A percentile compares a stretch with the other conserved stretches of the same genome.
Conservation (phyloP, 2,888 invertebrate genomes). For the Sesamia inferens region DNA sequence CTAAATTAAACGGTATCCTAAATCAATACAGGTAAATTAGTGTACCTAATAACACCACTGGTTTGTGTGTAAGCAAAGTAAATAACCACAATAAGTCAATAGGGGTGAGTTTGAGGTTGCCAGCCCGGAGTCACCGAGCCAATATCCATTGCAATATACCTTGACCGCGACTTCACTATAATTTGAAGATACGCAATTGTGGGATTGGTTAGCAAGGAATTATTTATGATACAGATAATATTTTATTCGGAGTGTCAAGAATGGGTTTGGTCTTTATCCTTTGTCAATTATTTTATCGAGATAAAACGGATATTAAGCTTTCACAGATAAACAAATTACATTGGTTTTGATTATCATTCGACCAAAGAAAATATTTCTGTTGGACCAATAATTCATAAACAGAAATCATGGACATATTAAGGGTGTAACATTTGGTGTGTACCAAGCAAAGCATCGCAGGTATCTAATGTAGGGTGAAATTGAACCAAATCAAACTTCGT, state of each 20-base stretch:
- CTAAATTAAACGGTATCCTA: constrained; percentile 30
- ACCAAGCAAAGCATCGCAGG: not conserved
- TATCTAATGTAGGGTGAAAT: not conserved
- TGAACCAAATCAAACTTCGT: not conserved
- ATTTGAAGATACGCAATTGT: constrained; percentile 30
- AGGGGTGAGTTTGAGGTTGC: constrained; percentile 60
- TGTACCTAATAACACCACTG: constrained; percentile 47
- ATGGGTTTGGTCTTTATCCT: not conserved
- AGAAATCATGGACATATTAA: not conserved
- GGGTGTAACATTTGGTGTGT: not conserved
- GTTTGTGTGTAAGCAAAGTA: constrained; percentile 46
- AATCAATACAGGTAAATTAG: constrained; percentile 54
- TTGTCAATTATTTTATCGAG: not conserved
- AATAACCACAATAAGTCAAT: constrained; percentile 58
- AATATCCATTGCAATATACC: constrained; percentile 58
- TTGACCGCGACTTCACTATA: constrained; percentile 33
- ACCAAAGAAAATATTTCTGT: not conserved
- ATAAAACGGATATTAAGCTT: not conserved
- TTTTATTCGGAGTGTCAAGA: not conserved
- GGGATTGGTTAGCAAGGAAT: constrained; percentile 9
- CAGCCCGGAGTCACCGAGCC: constrained; percentile 24
- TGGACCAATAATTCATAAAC: not conserved
- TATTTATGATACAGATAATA: constrained; percentile 12
- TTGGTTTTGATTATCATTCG: not conserved
- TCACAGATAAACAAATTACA: not conserved